Evolutionary conservation across 2,888 invertebrate genomes (phyloP), one percentile per base, ranked within the genome.

Genomic region (Shargacucullia verbasci): DNA sequence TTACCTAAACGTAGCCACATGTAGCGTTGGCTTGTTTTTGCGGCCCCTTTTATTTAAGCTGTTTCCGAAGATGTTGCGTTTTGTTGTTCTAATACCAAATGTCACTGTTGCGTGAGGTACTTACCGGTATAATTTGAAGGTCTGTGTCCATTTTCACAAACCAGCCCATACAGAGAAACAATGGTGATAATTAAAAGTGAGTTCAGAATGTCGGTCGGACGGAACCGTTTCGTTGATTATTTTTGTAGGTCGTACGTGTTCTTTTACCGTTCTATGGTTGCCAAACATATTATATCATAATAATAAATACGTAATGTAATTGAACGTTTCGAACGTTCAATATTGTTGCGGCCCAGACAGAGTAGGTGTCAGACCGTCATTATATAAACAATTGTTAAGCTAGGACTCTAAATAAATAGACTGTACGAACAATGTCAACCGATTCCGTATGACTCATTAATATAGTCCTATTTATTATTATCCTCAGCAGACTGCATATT

Each of bases 241-340:
- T 77, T 20, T 72, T 60, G 61, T 75, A 69, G 75, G 75, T 71
- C 80, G 69, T 66, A 70, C 80, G 75, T 80, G 80, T 49, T 79
- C 61, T 75, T 74, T 77, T 68, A 69, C 64, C 58, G 66, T 52
- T 38, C 25, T 64, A 60, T 55, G 53, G 73, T 60, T 66, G 60
- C 39, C 61, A 64, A 62, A 57, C 53, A 44, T 57, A 40, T 64
- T 57, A 73, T 59, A 53, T 70, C 52, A 65, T 41, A 45, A 52
- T 50, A 57, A 41, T 49, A 9, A 47, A n/a, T 33, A 70, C 39
- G 70, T 57, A 49, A 64, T 44, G 14, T 34, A 61, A 53, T 14
- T 48, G 29, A 10, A 33, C 25, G 27, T 13, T 59, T 48, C 34
- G 48, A 59, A 34, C 27, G 60, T 33, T 46, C 25, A 38, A 43